phyloP scores from a whole-genome alignment of 2,797 vertebrate species.

The Gallinago nigripennis region DNA sequence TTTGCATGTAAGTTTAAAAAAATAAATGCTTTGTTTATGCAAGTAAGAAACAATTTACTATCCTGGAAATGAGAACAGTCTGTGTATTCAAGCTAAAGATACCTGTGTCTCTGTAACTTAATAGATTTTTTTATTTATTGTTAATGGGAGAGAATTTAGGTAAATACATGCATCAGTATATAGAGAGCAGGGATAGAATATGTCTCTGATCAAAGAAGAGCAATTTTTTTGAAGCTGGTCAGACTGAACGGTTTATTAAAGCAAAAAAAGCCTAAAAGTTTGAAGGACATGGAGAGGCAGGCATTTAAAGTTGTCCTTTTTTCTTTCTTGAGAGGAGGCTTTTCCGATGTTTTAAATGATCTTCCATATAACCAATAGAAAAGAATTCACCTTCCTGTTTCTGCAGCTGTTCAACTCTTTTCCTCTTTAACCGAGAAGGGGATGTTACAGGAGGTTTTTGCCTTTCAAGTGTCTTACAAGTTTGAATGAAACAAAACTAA shows the following conservation, averaged over 20 bases:
- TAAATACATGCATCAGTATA: neutral
- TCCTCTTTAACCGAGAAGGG: neutral
- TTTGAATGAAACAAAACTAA: neutral
- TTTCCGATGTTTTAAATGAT: neutral
- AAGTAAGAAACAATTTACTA: neutral
- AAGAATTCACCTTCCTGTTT: neutral
- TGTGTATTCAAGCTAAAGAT: neutral
- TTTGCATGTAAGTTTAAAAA: conserved; percentile 93
- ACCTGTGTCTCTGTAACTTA: neutral
- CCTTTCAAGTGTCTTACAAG: neutral
- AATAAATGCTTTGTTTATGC: neutral
- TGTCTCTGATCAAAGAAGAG: neutral
- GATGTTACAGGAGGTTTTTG: neutral
- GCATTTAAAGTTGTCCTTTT: neutral
- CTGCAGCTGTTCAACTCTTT: neutral
- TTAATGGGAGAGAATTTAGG: neutral
- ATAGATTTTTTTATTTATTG: neutral
- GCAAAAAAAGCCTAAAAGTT: neutral
- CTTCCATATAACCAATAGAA: neutral
- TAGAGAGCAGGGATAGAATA: neutral
- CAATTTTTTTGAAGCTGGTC: neutral
- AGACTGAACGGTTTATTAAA: neutral
- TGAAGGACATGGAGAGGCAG: neutral
- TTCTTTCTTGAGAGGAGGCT: neutral
- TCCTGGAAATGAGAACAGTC: neutral